phyloP scores from a whole-genome alignment of 2,888 invertebrate species.

The Nematopogon swammerdamellus region DNA sequence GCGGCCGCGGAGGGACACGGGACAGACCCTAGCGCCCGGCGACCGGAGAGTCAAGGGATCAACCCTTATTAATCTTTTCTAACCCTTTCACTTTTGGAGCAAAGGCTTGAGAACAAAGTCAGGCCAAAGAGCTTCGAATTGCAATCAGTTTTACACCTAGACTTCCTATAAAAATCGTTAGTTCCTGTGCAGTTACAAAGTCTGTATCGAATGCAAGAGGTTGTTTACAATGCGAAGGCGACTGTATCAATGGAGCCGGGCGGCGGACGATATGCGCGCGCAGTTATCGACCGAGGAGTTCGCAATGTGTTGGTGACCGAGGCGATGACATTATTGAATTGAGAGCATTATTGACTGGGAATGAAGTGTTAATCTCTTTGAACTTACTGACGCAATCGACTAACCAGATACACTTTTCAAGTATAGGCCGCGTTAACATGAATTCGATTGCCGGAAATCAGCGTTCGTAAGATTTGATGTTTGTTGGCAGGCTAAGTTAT shows the following conservation, averaged over 20 bases:
- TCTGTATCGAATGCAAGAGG: neutral
- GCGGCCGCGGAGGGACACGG: conserved; percentile 8
- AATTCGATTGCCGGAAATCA: no score
- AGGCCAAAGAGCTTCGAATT: no score
- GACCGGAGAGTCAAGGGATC: no score
- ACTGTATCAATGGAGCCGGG: neutral
- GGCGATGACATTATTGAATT: conserved; percentile 37
- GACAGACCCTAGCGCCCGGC: conserved; percentile 9
- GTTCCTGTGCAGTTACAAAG: neutral
- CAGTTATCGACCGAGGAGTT: conserved; percentile 36
- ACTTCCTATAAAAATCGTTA: no score
- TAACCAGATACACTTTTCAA: neutral
- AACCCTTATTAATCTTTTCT: no score
- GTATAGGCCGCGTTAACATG: no score
- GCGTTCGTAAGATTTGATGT: no score
- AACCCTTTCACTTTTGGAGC: conserved; percentile 4
- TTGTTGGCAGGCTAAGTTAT: no score
- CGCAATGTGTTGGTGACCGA: conserved; percentile 25
- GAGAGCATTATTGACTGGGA: conserved; percentile 20
- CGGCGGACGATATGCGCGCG: conserved; percentile 45
- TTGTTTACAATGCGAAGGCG: neutral
- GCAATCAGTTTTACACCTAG: no score
- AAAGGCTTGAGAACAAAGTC: no score
- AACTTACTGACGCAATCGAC: neutral
- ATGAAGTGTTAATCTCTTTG: neutral